Evolutionary conservation across 2,888 invertebrate genomes (phyloP), one percentile per base, ranked within the genome.

Genomic region (Andrena haemorrhoa): DNA sequence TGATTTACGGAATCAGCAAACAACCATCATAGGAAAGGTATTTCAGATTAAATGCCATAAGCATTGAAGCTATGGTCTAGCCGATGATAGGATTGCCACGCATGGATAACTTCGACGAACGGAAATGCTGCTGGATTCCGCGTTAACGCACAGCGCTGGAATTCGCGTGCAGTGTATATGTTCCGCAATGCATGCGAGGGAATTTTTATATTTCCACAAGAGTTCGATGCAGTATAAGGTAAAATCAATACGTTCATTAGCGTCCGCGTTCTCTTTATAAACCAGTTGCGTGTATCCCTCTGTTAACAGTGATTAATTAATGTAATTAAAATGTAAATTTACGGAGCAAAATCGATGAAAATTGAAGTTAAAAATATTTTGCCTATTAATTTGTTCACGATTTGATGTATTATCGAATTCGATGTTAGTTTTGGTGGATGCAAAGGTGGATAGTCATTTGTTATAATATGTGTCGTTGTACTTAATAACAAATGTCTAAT

Each of bases 1-100:
- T 86, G 84, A 86, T 86, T 86, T 82, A 75, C 78, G 69, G 84
- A 80, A 83, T 80, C 72, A 51, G 63, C 53, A 35, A 77, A 51
- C 77, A 41, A 20, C 47, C 58, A n/a, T 58, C 49, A 64, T 74
- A 61, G 60, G 73, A 70, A 81, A 65, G 80, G 69, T 68, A 75
- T 81, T 75, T 20, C 51, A 66, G 78, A 83, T 71, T 66, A 86
- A 84, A 86, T 75, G 60, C 86, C 73, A 74, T 73, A 86, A 84
- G 60, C 86, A 69, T 69, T 33, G 77, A 58, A 77, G 65, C 75
- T 86, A 76, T 65, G 65, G 65, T 66, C 20, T 23, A 53, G 35
- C 41, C 61, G 49, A 35, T 53, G 61, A 83, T 81, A 79, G 58
- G 71, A 84, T 79, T 76, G 53, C 29, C 49, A n/a, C 35, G 49